Evolutionary conservation across 2,888 invertebrate genomes (phyloP), one percentile per base, ranked within the genome.

Genomic region (Deilephila elpenor): DNA sequence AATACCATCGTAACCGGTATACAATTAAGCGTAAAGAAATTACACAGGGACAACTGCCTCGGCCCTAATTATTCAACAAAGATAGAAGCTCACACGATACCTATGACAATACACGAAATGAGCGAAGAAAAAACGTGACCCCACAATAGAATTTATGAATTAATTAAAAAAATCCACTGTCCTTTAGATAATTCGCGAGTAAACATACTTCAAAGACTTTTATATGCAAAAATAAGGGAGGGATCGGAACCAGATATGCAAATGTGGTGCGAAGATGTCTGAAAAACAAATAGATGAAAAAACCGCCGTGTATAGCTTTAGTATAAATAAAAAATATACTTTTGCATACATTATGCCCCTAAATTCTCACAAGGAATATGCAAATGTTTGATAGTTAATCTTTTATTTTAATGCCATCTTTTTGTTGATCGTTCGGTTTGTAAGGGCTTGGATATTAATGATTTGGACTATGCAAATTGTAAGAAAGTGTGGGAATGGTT

Each of bases 341-440:
- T 76, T 83, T 87, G 89, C 89, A 89, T 90, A 86, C 80, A 87
- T 91, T 90, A 88, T 88, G 86, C 81, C 78, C 76, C 78, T 78
- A 85, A 89, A 90, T 94, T 94, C 93, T 92, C 94, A 93, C 91
- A 92, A 85, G 81, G 79, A 83, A 88, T 92, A 93, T 94, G 94
- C 92, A 94, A 93, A 94, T 79, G 77, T 75, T 82, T 44, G 84
- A 90, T 89, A 85, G 87, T 88, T 91, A 91, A 93, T 94, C 94
- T 93, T 94, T 94, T 94, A 94, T 94, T 94, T 94, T 94, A 94
- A 94, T 93, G 85, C 87, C 90, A 91, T 92, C 93, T 87, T 91
- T 90, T 94, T 94, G 88, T 88, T 89, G 87, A 88, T 91, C 85
- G 87, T 93, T 89, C 86, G 88, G 79, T 78, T 78, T 81, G 80